These are phyloP conservation scores for Oreotrochilus melanogaster DNA, from an alignment of 2,113 vertebrate genomes.

Conservation along the genomic window DNA sequence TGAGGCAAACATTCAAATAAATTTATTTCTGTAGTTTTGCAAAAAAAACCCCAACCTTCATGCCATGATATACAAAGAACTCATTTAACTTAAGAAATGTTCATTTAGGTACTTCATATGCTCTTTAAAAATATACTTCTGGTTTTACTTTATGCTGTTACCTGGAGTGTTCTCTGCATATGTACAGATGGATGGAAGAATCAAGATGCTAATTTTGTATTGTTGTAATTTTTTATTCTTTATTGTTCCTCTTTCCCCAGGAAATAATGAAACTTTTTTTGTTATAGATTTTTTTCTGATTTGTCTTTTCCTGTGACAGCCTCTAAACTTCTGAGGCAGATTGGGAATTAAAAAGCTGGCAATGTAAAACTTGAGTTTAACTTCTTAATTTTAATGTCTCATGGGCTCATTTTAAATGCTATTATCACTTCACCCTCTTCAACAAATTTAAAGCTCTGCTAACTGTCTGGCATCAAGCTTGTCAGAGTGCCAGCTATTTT, in stretches of 20 bases:
- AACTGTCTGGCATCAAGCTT: constrained; percentile 16
- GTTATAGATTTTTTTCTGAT: background rate
- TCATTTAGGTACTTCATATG: background rate
- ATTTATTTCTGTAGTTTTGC: background rate
- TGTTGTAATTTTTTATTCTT: background rate
- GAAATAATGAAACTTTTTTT: background rate
- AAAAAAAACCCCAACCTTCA: background rate
- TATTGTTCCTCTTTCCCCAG: background rate
- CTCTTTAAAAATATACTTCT: background rate
- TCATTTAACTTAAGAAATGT: background rate
- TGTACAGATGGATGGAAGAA: background rate
- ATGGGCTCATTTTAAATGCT: background rate
- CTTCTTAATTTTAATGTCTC: background rate
- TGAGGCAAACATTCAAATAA: background rate
- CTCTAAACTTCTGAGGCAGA: background rate
- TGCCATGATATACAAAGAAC: background rate
- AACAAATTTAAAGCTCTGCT: constrained; percentile 23
- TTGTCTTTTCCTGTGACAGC: background rate
- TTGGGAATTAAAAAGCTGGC: background rate
- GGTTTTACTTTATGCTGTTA: background rate
- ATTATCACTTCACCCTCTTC: constrained; percentile 3
- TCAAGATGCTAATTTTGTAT: background rate
- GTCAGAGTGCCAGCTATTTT: constrained; percentile 32
- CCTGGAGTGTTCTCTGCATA: background rate
- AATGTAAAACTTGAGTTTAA: background rate